These are phyloP conservation scores for Eupeodes luniger DNA, from an alignment of 2,888 invertebrate species.

Conservation along the genomic window DNA sequence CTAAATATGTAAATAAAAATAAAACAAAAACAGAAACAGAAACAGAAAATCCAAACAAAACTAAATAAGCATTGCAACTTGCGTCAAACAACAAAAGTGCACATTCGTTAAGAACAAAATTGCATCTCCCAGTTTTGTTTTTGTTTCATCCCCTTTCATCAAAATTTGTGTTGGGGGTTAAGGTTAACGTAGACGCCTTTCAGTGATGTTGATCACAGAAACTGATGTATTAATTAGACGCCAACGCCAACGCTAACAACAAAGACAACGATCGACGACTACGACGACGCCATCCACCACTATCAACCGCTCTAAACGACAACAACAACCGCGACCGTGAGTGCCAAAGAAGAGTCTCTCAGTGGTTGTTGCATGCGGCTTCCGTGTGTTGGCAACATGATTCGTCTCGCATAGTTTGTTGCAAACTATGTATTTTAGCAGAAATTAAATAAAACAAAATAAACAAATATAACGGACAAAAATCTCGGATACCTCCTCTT, in stretches of 20 bases:
- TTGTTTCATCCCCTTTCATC: not conserved
- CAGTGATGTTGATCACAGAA: slow-evolving; percentile 6
- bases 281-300: slow-evolving; percentile 1
- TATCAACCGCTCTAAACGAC: not conserved
- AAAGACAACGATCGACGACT: not conserved
- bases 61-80: not conserved
- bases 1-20: not conserved
- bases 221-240: slow-evolving; percentile 24
- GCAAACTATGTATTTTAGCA: slow-evolving; percentile 53
- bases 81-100: slow-evolving; percentile 27
- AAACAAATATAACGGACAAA: slow-evolving; percentile 17
- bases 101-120: not conserved
- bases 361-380: slow-evolving; percentile 57
- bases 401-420: slow-evolving; percentile 56
- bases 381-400: slow-evolving; percentile 63
- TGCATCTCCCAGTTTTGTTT: not conserved
- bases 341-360: slow-evolving; percentile 20
- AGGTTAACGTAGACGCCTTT: slow-evolving; percentile 18
- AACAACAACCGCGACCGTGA: slow-evolving; percentile 1
- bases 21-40: not conserved
- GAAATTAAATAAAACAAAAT: not conserved
- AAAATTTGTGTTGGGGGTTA: not conserved
- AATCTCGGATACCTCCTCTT: slow-evolving; percentile 8
- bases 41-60: not conserved
- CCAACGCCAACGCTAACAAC: not conserved